Evolutionary conservation across 2,113 vertebrate genomes (phyloP).

Genomic region (Lynx canadensis): DNA sequence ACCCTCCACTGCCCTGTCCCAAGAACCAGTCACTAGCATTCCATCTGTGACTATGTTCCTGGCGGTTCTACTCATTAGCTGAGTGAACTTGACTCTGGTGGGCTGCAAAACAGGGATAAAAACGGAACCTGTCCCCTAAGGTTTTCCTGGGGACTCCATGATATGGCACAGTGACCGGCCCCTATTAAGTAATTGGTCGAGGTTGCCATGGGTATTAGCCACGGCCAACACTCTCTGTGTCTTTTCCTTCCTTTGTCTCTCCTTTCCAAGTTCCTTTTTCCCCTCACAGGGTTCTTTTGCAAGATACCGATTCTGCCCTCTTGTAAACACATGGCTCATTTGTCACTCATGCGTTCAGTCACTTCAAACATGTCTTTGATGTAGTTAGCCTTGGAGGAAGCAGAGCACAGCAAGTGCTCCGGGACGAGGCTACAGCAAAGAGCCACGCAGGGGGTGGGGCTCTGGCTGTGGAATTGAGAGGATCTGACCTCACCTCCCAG

Average conservation of each 20-base stretch:
- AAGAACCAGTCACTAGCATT: neutral
- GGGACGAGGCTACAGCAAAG: neutral
- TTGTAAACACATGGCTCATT: neutral
- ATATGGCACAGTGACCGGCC: fast-evolving
- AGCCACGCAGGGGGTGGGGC: neutral
- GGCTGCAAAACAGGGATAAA: neutral
- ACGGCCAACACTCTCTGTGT: neutral
- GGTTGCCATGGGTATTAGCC: neutral
- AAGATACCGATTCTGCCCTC: neutral
- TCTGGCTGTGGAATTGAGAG: neutral
- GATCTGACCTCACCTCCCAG: neutral
- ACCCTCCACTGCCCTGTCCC: neutral
- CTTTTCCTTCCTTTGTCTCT: neutral
- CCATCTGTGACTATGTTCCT: neutral
- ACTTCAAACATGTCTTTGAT: neutral
- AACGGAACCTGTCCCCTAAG: neutral
- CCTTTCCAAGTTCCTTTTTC: neutral
- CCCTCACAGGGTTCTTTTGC: neutral
- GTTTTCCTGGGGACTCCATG: neutral
- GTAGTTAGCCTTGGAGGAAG: neutral
- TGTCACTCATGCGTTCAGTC: neutral
- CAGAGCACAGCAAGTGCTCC: neutral
- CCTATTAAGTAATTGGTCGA: too few species aligned
- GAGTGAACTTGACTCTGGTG: neutral
- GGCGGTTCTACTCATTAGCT: neutral